These are phyloP conservation scores for Ruditapes philippinarum DNA, from an alignment of 1,140 invertebrate species.

Conservation along the genomic window DNA sequence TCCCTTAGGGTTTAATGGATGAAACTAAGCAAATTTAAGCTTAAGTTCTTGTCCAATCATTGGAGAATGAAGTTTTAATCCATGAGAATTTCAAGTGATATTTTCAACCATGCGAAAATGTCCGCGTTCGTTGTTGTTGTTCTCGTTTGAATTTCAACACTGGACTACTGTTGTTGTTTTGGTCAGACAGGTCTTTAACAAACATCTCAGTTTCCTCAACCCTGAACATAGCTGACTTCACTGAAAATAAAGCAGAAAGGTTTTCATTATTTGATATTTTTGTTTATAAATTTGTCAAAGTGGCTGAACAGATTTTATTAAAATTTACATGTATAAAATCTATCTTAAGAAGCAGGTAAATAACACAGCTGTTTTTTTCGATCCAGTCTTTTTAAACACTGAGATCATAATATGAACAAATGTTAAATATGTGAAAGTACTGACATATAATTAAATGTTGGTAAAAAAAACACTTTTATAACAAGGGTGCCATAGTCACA, in stretches of 20 bases:
- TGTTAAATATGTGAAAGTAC: too few species aligned
- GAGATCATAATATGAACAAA: too few species aligned
- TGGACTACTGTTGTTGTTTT: background rate
- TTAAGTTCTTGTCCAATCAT: too few species aligned
- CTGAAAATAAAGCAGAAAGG: constrained; percentile 4
- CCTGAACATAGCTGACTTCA: background rate
- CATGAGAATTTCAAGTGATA: too few species aligned
- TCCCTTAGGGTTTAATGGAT: background rate
- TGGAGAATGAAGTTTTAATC: too few species aligned
- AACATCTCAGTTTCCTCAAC: background rate
- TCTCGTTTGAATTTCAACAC: background rate
- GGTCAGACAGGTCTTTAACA: background rate
- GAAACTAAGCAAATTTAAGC: background rate
- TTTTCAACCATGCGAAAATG: background rate
- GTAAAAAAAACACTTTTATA: too few species aligned
- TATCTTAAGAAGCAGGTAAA: too few species aligned
- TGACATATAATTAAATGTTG: too few species aligned
- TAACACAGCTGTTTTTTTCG: too few species aligned
- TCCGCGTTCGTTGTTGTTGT: background rate
- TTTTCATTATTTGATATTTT: background rate
- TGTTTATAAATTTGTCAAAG: background rate
- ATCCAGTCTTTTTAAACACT: too few species aligned
- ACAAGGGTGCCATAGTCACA: too few species aligned
- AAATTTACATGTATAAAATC: background rate
- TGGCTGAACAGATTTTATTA: background rate